Conservation (phyloP, 1,140 invertebrate species). For the Drosophila sucinea region DNA sequence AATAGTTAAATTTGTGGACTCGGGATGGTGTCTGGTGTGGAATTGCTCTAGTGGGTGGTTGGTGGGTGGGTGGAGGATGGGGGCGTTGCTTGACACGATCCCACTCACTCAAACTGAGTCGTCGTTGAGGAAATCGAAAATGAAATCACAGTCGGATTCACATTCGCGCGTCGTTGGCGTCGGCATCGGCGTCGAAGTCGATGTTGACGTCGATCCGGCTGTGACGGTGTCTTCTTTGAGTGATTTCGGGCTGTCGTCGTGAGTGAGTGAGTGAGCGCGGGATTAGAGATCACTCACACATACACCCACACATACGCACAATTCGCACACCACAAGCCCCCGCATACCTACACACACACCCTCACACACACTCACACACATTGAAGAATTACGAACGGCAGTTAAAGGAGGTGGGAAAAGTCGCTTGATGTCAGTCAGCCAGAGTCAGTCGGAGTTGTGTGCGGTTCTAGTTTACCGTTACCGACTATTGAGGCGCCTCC, state of each 20-base stretch:
- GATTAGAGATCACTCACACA: conserved; percentile 47
- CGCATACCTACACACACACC: background rate
- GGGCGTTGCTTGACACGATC: conserved; percentile 21
- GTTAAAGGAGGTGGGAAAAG: conserved; percentile 55
- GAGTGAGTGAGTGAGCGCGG: conserved; percentile 53
- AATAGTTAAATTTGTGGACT: conserved; percentile 27
- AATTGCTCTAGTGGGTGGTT: background rate
- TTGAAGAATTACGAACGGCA: conserved; percentile 13
- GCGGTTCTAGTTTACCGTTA: conserved; percentile 20
- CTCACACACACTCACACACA: background rate
- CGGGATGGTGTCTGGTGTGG: conserved; percentile 8
- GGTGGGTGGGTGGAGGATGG: conserved; percentile 9
- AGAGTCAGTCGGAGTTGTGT: conserved; percentile 12
- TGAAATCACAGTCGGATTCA: conserved; percentile 29
- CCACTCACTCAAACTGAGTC: conserved; percentile 40
- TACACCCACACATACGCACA: conserved; percentile 23
- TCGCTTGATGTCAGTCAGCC: conserved; percentile 30
- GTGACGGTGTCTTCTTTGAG: conserved; percentile 45
- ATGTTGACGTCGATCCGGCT: background rate
- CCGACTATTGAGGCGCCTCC: background rate
- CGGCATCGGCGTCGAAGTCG: too few species aligned
- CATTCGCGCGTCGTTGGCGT: conserved; percentile 36
- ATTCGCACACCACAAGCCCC: conserved; percentile 15
- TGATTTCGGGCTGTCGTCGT: conserved; percentile 53
- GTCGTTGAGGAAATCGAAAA: conserved; percentile 20